Percentiles rank a stretch among this genome's conserved stretches.
Conservation (phyloP, 2,888 invertebrate genomes). For the Chymomyza amoena region DNA sequence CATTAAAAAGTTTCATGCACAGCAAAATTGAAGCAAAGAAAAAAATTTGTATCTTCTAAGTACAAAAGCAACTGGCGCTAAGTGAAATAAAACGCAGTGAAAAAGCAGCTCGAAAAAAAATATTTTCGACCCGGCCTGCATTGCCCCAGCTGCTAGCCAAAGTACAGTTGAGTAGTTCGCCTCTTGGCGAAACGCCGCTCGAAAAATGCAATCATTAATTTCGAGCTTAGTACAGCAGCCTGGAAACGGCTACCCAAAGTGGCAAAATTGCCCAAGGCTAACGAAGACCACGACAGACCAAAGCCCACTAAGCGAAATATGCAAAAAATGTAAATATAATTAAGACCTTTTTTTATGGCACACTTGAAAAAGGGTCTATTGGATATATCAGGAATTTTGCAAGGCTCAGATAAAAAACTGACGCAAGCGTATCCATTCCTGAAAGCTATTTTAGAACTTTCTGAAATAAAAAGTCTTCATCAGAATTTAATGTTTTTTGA, state of each 20-base stretch:
- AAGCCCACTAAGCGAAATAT: constrained; percentile 30
- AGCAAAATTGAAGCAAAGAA: background rate
- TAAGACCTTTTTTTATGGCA: constrained; percentile 41
- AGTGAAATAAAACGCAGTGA: background rate
- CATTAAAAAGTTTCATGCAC: constrained; percentile 55
- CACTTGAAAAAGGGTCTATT: background rate
- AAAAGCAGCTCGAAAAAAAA: background rate
- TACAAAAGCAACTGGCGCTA: background rate
- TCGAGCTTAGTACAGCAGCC: constrained; percentile 50
- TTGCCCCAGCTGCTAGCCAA: background rate
- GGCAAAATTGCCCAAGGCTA: constrained; percentile 4
- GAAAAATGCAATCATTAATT: constrained; percentile 68
- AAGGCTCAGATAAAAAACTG: background rate
- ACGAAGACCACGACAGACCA: background rate
- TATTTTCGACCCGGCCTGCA: background rate
- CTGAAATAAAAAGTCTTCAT: too few relatives aligned
- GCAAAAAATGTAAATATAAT: constrained; percentile 57
- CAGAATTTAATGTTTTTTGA: too few relatives aligned
- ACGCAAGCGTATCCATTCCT: too few relatives aligned
- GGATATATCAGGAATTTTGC: background rate
- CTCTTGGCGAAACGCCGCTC: constrained; percentile 40
- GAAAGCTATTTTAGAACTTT: too few relatives aligned
- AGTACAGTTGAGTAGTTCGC: constrained; percentile 2
- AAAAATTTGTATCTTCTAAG: background rate
- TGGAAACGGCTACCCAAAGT: background rate